Conservation (phyloP, 1,140 invertebrate genomes). For the Drosophila mojavensis region DNA sequence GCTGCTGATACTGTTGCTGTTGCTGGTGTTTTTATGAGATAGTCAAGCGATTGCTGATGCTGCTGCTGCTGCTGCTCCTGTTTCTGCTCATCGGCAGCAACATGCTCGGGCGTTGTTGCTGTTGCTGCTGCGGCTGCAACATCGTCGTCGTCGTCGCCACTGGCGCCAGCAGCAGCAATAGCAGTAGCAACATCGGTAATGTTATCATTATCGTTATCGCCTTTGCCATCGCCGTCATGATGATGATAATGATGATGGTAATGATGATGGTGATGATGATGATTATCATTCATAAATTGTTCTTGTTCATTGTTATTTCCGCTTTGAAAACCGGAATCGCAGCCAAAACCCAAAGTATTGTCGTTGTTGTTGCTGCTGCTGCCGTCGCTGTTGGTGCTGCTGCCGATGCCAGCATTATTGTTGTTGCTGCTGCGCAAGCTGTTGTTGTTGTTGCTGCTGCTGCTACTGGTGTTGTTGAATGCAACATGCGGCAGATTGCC, state of each 20-base stretch:
- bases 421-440: constrained; percentile 23
- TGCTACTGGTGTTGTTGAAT: constrained; percentile 25
- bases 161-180: constrained; percentile 9
- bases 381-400: constrained; percentile 15
- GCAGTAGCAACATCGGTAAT: constrained; percentile 19
- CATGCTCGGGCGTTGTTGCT: constrained; percentile 17
- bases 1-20: constrained; percentile 19
- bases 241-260: constrained; percentile 64
- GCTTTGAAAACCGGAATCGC: constrained; percentile 79
- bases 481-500: constrained; percentile 41
- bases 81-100: constrained; percentile 2
- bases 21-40: constrained; percentile 33
- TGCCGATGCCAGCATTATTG: constrained; percentile 19
- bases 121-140: constrained; percentile 19
- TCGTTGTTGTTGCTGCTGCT: constrained; percentile 19
- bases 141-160: constrained; percentile 1
- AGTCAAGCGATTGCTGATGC: constrained; percentile 21
- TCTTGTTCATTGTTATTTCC: constrained; percentile 78
- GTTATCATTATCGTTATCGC: constrained; percentile 31
- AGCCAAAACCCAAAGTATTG: constrained; percentile 47
- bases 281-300: constrained; percentile 74
- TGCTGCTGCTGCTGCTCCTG: constrained; percentile 22
- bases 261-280: constrained; percentile 68
- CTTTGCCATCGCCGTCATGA: constrained; percentile 25
- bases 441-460: constrained; percentile 19